Percentiles rank a stretch among this genome's conserved stretches.
Evolutionary conservation across 2,113 vertebrate genomes (phyloP).

Genomic region (Oncorhynchus keta): DNA sequence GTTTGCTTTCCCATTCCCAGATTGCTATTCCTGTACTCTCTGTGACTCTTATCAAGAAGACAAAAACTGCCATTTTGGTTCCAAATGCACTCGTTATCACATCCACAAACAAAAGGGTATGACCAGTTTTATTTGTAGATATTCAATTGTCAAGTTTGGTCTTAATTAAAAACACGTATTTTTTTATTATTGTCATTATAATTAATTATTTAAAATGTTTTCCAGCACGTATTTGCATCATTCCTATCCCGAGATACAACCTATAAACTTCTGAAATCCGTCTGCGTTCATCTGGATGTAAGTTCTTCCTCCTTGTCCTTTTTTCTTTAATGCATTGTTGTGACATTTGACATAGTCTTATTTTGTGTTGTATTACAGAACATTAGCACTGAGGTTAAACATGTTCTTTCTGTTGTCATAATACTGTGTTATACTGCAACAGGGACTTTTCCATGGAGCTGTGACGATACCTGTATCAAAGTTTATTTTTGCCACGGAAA

Average conservation of each 20-base stretch:
- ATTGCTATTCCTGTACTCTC: conserved; percentile 87
- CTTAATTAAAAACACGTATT: too few relatives aligned
- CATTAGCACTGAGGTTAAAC: too few relatives aligned
- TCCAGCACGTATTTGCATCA: conserved; percentile 89
- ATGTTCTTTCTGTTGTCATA: neutral
- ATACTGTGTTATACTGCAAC: too few relatives aligned
- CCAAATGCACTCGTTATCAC: conserved; percentile 89
- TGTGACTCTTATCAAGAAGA: conserved; percentile 89
- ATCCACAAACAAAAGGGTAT: conserved; percentile 81
- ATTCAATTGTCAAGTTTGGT: too few relatives aligned
- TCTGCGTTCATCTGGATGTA: conserved; percentile 86
- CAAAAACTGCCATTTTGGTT: conserved; percentile 90
- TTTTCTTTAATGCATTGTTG: too few relatives aligned
- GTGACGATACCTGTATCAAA: too few relatives aligned
- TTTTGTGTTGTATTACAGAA: too few relatives aligned
- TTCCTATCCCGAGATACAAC: conserved; percentile 88
- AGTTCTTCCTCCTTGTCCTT: conserved; percentile 34
- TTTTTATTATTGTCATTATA: too few relatives aligned
- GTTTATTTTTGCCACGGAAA: too few relatives aligned
- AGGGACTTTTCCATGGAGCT: too few relatives aligned
- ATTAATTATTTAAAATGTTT: conserved; percentile 30
- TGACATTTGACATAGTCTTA: too few relatives aligned
- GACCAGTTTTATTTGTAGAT: conserved; percentile 23
- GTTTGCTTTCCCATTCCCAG: conserved; percentile 60
- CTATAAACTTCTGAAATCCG: conserved; percentile 68